A percentile compares a stretch with the other conserved stretches of the same genome.
Conservation (phyloP, 1,140 invertebrate genomes). For the Aporrectodea caliginosa region DNA sequence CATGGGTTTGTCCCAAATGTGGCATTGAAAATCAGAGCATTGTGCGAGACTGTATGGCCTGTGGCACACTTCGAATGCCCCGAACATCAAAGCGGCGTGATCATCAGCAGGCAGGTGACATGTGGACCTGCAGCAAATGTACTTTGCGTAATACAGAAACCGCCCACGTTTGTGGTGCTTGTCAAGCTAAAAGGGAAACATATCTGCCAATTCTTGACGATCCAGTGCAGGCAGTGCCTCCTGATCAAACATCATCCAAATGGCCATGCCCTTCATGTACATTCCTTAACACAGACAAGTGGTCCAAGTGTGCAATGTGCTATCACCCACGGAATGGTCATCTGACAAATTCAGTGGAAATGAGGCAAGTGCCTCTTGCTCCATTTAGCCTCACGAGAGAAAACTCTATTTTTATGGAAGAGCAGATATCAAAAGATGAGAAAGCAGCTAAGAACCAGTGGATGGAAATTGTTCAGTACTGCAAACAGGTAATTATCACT, state of each 20-base stretch:
- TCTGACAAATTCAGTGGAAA: background rate
- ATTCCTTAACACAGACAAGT: background rate
- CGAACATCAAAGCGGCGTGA: background rate
- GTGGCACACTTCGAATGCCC: background rate
- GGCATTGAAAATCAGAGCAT: background rate
- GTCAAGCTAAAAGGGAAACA: background rate
- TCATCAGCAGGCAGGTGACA: too few species aligned
- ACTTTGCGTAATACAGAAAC: background rate
- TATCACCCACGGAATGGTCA: background rate
- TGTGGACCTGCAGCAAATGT: background rate
- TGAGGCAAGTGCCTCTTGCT: background rate
- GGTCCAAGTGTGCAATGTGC: background rate
- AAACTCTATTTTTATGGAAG: background rate
- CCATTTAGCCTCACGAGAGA: background rate
- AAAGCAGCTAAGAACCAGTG: background rate
- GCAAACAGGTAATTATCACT: background rate
- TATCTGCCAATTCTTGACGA: background rate
- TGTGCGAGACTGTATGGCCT: background rate
- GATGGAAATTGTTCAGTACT: background rate
- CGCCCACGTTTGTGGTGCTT: background rate
- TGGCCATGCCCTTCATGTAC: background rate
- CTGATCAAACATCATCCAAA: background rate
- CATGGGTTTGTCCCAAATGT: background rate
- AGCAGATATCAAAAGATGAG: background rate
- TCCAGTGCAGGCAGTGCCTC: background rate